These are phyloP conservation scores for Drosophila pectinifera DNA, from an alignment of 1,140 invertebrate species.

Conservation along the genomic window DNA sequence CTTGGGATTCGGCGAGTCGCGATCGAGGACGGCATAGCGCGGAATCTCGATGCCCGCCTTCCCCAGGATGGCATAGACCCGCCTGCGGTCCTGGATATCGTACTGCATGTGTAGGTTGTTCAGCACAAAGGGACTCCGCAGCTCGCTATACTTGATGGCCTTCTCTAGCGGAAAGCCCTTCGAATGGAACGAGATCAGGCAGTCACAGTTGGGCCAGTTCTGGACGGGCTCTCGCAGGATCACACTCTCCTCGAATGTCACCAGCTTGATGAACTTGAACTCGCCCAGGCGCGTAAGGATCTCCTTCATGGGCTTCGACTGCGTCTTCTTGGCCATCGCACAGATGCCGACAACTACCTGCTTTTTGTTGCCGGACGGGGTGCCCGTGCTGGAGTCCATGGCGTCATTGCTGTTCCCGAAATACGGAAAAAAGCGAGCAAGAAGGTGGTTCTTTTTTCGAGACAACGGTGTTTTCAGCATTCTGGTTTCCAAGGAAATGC, in stretches of 20 bases:
- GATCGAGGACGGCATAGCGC: constrained; percentile 97
- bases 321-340: constrained; percentile 99
- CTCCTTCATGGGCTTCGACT: constrained; percentile 99
- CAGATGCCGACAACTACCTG: constrained; percentile 97
- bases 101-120: constrained; percentile 99
- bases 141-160: constrained; percentile 97
- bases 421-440: constrained; percentile 18
- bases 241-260: constrained; percentile 96
- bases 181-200: constrained; percentile 99
- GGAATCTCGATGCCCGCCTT: constrained; percentile 98
- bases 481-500: no score
- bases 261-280: constrained; percentile 97
- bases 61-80: constrained; percentile 97
- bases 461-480: not conserved
- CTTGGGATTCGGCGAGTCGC: constrained; percentile 96
- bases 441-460: not conserved
- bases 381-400: constrained; percentile 86
- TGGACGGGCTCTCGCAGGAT: constrained; percentile 98
- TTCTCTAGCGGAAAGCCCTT: constrained; percentile 99
- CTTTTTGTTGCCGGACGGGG: constrained; percentile 73
- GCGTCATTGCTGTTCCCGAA: constrained; percentile 87
- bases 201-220: constrained; percentile 99
- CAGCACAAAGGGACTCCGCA: constrained; percentile 98
- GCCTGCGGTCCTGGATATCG: constrained; percentile 97
- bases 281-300: constrained; percentile 97